phyloP scores from a whole-genome alignment of 2,888 invertebrate genomes.

The Drosophila prolongata region DNA sequence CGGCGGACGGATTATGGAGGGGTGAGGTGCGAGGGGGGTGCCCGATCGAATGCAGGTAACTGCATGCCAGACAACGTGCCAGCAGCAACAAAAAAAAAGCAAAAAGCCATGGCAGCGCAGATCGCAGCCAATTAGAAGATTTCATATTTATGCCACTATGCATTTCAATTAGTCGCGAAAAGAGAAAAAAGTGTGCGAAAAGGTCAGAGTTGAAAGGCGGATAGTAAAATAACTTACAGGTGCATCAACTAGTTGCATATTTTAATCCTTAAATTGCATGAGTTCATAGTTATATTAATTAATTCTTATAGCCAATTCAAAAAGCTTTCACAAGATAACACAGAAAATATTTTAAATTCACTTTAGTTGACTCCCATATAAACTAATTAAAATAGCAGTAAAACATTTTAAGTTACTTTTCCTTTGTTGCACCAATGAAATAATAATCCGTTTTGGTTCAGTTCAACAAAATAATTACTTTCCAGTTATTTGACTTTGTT shows the following conservation, averaged over 20 bases:
- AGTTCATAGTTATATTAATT: too few species aligned
- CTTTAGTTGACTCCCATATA: too few species aligned
- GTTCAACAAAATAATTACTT: too few species aligned
- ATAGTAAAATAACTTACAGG: background rate
- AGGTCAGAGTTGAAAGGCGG: constrained; percentile 14
- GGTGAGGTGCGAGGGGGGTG: constrained; percentile 23
- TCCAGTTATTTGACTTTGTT: too few species aligned
- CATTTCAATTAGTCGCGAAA: constrained; percentile 59
- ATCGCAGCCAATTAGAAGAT: constrained; percentile 71
- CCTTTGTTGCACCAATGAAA: too few species aligned
- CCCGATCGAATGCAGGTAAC: constrained; percentile 40
- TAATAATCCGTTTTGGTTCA: too few species aligned
- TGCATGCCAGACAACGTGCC: constrained; percentile 75
- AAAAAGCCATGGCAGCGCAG: constrained; percentile 16
- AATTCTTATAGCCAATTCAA: background rate
- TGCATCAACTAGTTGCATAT: background rate
- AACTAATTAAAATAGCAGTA: too few species aligned
- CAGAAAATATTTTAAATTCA: too few species aligned
- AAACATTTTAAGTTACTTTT: too few species aligned
- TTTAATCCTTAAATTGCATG: too few species aligned
- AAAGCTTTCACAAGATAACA: background rate
- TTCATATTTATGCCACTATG: constrained; percentile 67
- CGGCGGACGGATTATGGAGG: constrained; percentile 7
- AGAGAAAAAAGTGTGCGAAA: constrained; percentile 4
- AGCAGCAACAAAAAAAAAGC: constrained; percentile 38